Conservation (phyloP, 2,888 invertebrate species). For the Neoascia interrupta region DNA sequence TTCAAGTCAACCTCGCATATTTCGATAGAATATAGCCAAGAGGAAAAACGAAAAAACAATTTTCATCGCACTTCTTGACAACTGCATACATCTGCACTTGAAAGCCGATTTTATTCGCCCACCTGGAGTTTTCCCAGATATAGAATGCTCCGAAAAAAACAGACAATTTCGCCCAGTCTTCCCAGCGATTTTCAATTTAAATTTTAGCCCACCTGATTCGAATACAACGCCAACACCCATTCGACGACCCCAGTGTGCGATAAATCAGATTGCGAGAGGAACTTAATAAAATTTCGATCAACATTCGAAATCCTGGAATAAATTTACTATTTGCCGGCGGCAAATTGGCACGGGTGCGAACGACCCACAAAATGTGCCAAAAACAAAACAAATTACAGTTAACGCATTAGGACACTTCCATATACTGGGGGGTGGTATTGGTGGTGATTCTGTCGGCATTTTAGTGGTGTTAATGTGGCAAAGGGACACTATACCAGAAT, state of each 20-base stretch:
- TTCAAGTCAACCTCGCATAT: too few species aligned
- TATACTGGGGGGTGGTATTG: not conserved
- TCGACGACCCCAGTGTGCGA: slow-evolving; percentile 10
- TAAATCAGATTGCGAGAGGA: slow-evolving; percentile 46
- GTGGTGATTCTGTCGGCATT: not conserved
- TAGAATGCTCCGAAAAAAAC: slow-evolving; percentile 6
- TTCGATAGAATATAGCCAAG: too few species aligned
- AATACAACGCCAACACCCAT: slow-evolving; percentile 2
- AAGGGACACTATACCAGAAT: slow-evolving; percentile 32
- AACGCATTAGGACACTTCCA: slow-evolving; percentile 56
- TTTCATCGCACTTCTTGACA: slow-evolving; percentile 36
- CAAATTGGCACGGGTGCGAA: slow-evolving; percentile 16
- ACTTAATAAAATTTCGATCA: slow-evolving; percentile 58
- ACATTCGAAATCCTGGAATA: slow-evolving; percentile 31
- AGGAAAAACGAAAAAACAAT: too few species aligned
- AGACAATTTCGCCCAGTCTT: slow-evolving; percentile 3
- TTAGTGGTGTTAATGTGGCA: slow-evolving; percentile 51
- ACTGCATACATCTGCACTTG: slow-evolving; percentile 33
- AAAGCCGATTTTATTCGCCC: slow-evolving; percentile 52
- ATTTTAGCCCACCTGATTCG: slow-evolving; percentile 41
- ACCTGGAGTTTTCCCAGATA: slow-evolving; percentile 38
- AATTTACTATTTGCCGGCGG: slow-evolving; percentile 48
- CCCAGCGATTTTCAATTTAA: slow-evolving; percentile 47
- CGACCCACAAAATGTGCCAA: slow-evolving; percentile 56
- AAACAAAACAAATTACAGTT: slow-evolving; percentile 69